Evolutionary conservation across 1,140 invertebrate species (phyloP).

Genomic region (Ooceraea biroi): DNA sequence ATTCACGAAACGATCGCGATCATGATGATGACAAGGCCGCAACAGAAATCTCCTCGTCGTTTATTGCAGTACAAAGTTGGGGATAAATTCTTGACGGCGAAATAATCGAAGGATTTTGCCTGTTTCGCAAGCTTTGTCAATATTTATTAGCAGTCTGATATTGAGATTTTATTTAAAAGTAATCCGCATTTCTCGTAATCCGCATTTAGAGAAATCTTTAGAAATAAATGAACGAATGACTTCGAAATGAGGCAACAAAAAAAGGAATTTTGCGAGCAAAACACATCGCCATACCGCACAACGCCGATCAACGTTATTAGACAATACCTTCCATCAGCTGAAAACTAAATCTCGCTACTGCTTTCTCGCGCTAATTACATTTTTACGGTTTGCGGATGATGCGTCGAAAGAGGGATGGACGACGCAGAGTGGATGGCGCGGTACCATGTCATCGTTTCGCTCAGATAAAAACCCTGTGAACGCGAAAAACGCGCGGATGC

Average conservation of each 20-base stretch:
- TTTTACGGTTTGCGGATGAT: slow-evolving; percentile 10
- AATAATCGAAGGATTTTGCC: no score
- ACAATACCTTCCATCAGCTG: background rate
- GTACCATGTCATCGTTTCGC: background rate
- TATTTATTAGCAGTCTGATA: background rate
- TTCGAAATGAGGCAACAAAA: background rate
- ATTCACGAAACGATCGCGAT: no score
- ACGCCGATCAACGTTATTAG: slow-evolving; percentile 30
- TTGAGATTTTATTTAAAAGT: background rate
- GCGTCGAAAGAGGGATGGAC: no score
- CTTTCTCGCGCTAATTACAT: slow-evolving; percentile 54
- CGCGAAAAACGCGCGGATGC: slow-evolving; percentile 21
- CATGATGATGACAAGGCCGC: no score
- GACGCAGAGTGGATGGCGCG: background rate
- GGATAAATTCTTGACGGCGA: no score
- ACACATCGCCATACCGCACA: background rate
- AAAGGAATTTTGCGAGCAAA: background rate
- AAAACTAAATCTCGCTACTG: slow-evolving; percentile 1
- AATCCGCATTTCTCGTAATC: background rate
- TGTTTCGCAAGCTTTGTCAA: background rate
- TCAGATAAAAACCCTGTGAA: background rate
- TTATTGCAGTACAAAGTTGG: no score
- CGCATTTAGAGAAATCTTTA: no score
- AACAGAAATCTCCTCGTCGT: no score
- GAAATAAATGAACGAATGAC: no score